Evolutionary conservation across 1,140 invertebrate species (phyloP).

Genomic region (Hylaeus anthracinus): DNA sequence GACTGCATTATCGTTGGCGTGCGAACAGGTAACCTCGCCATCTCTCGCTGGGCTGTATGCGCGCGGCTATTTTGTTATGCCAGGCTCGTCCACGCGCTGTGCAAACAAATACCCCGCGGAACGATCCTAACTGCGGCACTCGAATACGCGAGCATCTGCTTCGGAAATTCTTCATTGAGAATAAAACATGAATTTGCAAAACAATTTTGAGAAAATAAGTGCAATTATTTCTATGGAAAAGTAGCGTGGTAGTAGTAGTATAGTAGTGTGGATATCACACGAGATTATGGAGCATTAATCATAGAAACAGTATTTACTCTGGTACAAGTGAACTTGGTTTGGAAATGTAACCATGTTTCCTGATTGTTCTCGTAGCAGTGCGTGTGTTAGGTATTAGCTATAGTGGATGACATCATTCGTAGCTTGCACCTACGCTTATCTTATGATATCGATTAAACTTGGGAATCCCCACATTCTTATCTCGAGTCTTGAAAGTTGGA

Average conservation of each 20-base stretch:
- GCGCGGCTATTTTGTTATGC: constrained; percentile 62
- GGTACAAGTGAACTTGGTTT: no score
- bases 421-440: no score
- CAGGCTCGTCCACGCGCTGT: constrained; percentile 55
- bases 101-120: constrained; percentile 62
- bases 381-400: no score
- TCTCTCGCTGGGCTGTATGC: constrained; percentile 46
- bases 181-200: background rate
- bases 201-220: background rate
- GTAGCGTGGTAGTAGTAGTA: no score
- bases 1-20: constrained; percentile 67
- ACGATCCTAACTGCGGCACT: constrained; percentile 44
- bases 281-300: no score
- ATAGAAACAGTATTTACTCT: no score
- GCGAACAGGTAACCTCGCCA: constrained; percentile 68
- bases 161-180: background rate
- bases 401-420: no score
- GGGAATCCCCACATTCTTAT: background rate
- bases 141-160: constrained; percentile 16
- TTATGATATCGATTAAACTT: background rate
- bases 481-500: background rate
- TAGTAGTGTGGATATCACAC: no score
- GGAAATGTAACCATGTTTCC: no score
- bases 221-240: background rate
- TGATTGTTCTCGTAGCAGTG: no score